Percentiles rank a stretch among this genome's conserved stretches.
phyloP scores from a whole-genome alignment of 2,113 vertebrate species.

The Dolichotis patagonum region DNA sequence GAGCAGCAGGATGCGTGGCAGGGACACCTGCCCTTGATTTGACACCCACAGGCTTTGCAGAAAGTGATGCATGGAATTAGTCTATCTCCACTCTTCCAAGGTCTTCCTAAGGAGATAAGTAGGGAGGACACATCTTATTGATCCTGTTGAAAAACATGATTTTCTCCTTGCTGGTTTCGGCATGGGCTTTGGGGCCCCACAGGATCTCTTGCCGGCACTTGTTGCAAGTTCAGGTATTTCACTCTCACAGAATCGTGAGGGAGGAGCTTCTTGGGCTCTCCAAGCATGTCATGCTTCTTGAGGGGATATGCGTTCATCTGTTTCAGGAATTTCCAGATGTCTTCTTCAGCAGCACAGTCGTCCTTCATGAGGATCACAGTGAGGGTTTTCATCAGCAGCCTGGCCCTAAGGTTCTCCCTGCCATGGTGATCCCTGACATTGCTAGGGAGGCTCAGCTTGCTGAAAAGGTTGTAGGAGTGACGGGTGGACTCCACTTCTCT shows the following conservation, averaged over 20 bases:
- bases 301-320: not conserved
- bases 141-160: not conserved
- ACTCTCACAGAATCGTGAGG: not conserved
- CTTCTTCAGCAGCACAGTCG: not conserved
- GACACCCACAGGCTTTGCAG: no score
- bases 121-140: no score
- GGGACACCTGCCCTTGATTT: rapidly evolving
- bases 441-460: not conserved
- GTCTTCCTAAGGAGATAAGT: not conserved
- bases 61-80: rapidly evolving
- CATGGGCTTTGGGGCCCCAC: not conserved
- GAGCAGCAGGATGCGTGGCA: not conserved
- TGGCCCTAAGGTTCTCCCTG: not conserved
- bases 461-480: not conserved
- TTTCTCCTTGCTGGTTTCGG: not conserved
- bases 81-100: not conserved
- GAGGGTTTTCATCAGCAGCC: not conserved
- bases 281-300: not conserved
- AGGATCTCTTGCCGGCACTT: not conserved
- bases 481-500: not conserved
- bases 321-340: not conserved
- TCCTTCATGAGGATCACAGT: not conserved
- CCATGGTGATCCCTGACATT: not conserved
- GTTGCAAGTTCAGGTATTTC: not conserved
- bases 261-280: not conserved